phyloP scores from a whole-genome alignment of 2,113 vertebrate species.

The Tachysurus vachellii region DNA sequence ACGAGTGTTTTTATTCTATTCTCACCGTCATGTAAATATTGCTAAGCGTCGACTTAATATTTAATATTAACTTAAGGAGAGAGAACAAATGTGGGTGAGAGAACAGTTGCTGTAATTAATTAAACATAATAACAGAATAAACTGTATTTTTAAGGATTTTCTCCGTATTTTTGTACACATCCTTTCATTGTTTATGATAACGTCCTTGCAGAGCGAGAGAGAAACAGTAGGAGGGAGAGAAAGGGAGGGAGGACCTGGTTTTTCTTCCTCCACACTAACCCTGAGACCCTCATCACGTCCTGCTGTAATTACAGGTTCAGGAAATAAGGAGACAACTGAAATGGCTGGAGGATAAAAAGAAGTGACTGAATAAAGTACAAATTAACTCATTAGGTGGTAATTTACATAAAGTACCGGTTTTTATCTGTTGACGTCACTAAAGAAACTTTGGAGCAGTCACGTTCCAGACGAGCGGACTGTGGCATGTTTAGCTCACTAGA shows the following conservation, averaged over 20 bases:
- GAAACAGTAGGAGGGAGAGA: not conserved
- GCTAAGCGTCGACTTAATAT: not conserved
- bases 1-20: constrained; percentile 17
- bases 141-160: not conserved
- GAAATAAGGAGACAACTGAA: constrained; percentile 76
- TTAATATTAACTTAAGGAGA: not conserved
- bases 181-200: not conserved
- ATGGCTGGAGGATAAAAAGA: constrained; percentile 56
- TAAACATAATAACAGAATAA: not conserved
- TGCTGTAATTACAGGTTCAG: constrained; percentile 75
- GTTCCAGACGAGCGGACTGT: not conserved
- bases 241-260: not conserved
- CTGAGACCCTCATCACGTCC: constrained; percentile 59
- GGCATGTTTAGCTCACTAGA: not conserved
- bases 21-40: constrained; percentile 16
- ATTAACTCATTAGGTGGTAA: not conserved
- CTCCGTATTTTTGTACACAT: not conserved
- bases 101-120: not conserved
- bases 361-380: not conserved
- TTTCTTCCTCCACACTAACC: constrained; percentile 46
- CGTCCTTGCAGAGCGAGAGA: not conserved
- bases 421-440: not conserved
- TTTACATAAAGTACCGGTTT: not conserved
- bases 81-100: not conserved
- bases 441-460: not conserved